These are phyloP conservation scores for Camponotus vicinus DNA, from an alignment of 1,140 invertebrate species.

Conservation along the genomic window DNA sequence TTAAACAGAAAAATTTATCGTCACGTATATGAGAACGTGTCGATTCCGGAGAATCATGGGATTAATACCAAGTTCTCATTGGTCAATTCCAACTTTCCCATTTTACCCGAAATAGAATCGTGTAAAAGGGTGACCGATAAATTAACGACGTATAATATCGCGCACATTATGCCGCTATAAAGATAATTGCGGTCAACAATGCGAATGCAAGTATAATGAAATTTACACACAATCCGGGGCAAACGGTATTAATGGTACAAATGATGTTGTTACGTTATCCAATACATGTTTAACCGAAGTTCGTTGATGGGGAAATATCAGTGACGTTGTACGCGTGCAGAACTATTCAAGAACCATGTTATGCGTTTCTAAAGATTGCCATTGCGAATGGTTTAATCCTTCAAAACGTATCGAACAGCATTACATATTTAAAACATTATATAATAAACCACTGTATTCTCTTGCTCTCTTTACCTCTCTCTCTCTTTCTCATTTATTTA, in stretches of 20 bases:
- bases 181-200: constrained; percentile 54
- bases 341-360: constrained; percentile 20
- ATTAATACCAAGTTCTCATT: background rate
- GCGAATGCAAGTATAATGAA: constrained; percentile 54
- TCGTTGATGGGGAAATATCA: constrained; percentile 39
- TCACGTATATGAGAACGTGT: background rate
- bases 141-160: constrained; percentile 48
- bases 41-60: background rate
- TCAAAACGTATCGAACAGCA: constrained; percentile 22
- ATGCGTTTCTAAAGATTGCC: constrained; percentile 36
- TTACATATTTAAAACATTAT: constrained; percentile 35
- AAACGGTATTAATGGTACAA: constrained; percentile 51
- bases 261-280: constrained; percentile 56
- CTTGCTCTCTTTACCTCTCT: background rate
- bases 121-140: constrained; percentile 20
- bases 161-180: constrained; percentile 41
- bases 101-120: constrained; percentile 6
- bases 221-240: constrained; percentile 44
- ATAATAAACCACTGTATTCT: constrained; percentile 1
- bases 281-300: constrained; percentile 38
- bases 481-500: background rate
- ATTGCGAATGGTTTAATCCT: constrained; percentile 37
- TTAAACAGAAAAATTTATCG: background rate
- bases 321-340: constrained; percentile 20
- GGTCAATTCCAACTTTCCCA: constrained; percentile 28